Percentiles rank a stretch among this genome's conserved stretches.
These are phyloP conservation scores for Rhinogobius similis DNA, from an alignment of 2,113 vertebrate species.

Conservation along the genomic window DNA sequence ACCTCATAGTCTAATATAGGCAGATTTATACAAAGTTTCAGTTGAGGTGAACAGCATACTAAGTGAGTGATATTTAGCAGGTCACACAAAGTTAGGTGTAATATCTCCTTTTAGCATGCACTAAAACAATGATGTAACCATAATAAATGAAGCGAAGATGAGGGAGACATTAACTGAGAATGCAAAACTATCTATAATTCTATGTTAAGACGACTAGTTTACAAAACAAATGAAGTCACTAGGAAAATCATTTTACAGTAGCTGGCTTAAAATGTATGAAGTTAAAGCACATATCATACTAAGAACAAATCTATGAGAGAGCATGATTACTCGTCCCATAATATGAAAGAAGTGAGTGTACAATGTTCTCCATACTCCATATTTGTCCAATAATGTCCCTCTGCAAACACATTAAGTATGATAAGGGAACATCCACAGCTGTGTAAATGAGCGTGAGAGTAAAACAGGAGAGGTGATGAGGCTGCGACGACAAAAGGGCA, in stretches of 20 bases:
- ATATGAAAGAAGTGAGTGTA: conserved; percentile 45
- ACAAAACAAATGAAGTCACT: not conserved
- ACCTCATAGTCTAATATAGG: conserved; percentile 59
- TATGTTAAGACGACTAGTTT: conserved; percentile 77
- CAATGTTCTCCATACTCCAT: conserved; percentile 63
- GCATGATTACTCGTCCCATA: conserved; percentile 35
- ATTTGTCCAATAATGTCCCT: conserved; percentile 69
- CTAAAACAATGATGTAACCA: conserved; percentile 66
- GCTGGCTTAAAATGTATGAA: no score
- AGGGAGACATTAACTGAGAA: conserved; percentile 78
- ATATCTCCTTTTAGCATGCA: conserved; percentile 67
- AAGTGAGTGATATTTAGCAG: not conserved
- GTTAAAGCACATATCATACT: no score
- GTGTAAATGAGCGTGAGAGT: conserved; percentile 65
- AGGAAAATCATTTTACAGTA: no score
- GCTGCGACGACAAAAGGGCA: conserved; percentile 79
- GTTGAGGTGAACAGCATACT: not conserved
- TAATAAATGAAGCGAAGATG: conserved; percentile 74
- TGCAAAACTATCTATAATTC: conserved; percentile 62
- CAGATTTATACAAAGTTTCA: conserved; percentile 9
- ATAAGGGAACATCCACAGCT: conserved; percentile 65
- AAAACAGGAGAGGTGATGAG: conserved; percentile 53
- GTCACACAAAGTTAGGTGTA: conserved; percentile 74
- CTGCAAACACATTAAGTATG: conserved; percentile 50
- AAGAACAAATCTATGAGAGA: no score